A percentile compares a stretch with the other conserved stretches of the same genome.
These are phyloP conservation scores for Taenaris catops DNA, from an alignment of 2,888 invertebrate genomes.

Conservation along the genomic window DNA sequence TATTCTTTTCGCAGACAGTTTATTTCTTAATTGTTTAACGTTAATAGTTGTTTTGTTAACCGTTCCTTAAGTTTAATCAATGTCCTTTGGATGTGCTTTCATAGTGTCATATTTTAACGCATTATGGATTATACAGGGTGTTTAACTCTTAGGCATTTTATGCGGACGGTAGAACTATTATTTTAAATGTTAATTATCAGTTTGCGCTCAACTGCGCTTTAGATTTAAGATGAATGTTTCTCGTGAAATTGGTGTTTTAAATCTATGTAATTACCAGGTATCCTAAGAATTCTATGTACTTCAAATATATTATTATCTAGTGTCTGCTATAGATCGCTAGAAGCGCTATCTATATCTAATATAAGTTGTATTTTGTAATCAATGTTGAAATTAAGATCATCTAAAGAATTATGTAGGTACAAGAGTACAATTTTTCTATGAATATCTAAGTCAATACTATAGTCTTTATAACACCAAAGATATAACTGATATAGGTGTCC, in stretches of 20 bases:
- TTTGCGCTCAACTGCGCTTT: constrained; percentile 24
- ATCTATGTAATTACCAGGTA: constrained; percentile 18
- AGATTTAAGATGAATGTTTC: constrained; percentile 22
- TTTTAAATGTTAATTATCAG: constrained; percentile 15
- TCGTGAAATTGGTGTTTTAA: constrained; percentile 17
- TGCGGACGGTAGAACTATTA: constrained; percentile 31
- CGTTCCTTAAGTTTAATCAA: neutral
- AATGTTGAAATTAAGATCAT: constrained; percentile 2
- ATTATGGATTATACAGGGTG: constrained; percentile 76
- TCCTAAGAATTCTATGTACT: constrained; percentile 11
- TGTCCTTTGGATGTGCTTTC: constrained; percentile 3
- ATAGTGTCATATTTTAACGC: constrained; percentile 47
- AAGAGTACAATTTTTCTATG: constrained; percentile 1
- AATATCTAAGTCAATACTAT: no score
- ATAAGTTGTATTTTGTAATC: constrained; percentile 7
- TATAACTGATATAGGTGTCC: no score
- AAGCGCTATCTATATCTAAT: constrained; percentile 19
- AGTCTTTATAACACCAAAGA: no score
- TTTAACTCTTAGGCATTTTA: constrained; percentile 62
- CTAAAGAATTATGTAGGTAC: constrained; percentile 6
- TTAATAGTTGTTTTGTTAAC: neutral
- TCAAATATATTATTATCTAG: constrained; percentile 13
- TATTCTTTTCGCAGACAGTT: no score
- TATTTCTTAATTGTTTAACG: neutral
- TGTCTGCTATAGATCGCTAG: constrained; percentile 25